Evolutionary conservation across 2,888 invertebrate genomes (phyloP).

Genomic region (Argynnis bischoffii): DNA sequence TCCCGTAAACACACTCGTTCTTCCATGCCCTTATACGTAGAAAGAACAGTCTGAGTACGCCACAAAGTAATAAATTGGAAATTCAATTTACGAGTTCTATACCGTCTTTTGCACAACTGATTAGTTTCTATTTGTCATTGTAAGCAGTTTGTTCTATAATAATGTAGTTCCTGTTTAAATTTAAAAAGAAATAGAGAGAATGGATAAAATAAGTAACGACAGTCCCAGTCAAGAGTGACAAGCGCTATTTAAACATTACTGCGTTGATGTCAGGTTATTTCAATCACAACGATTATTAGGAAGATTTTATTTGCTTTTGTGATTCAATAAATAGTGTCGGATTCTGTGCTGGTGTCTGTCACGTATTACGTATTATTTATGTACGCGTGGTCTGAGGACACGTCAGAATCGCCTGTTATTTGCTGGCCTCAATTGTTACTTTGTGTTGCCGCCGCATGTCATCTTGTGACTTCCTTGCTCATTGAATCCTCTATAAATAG

Average conservation of each 20-base stretch:
- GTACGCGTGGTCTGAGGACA: conserved; percentile 42
- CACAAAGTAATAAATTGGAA: conserved; percentile 35
- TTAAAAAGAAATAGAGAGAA: neutral
- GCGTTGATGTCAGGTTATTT: conserved; percentile 1
- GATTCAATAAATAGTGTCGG: conserved; percentile 34
- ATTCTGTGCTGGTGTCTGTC: conserved; percentile 35
- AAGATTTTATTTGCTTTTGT: conserved; percentile 30
- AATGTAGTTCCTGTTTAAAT: neutral
- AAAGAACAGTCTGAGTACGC: conserved; percentile 33
- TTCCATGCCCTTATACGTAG: conserved; percentile 35
- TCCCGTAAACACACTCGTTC: conserved; percentile 46
- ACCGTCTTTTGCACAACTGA: conserved; percentile 28
- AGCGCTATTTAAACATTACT: neutral
- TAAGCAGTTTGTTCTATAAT: conserved; percentile 14
- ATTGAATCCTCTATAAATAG: conserved; percentile 65
- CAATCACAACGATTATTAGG: conserved; percentile 19
- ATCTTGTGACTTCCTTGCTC: conserved; percentile 60
- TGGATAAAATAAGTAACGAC: too few species aligned
- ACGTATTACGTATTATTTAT: conserved; percentile 41
- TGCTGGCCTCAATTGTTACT: conserved; percentile 69
- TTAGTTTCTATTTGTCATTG: conserved; percentile 32
- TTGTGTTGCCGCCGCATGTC: conserved; percentile 54
- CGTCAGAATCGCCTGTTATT: conserved; percentile 52
- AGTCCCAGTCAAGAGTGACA: neutral
- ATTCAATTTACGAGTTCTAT: conserved; percentile 36